phyloP scores from a whole-genome alignment of 2,888 invertebrate species.

The Trichacis sp. region DNA sequence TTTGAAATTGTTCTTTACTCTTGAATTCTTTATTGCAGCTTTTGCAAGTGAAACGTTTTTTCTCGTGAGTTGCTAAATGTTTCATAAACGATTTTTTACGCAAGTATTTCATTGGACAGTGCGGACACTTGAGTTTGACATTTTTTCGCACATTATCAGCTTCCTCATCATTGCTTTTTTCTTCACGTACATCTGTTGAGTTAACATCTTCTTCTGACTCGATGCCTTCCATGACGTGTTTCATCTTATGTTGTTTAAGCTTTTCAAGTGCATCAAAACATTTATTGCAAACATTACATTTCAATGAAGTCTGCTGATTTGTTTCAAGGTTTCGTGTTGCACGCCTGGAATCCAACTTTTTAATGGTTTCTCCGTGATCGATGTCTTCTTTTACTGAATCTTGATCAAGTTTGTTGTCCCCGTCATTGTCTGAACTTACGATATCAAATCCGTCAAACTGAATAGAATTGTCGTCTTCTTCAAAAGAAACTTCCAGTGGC shows the following conservation, averaged over 20 bases:
- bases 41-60: conserved; percentile 52
- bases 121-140: conserved; percentile 49
- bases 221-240: conserved; percentile 61
- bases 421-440: conserved; percentile 35
- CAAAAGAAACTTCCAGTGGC: conserved; percentile 52
- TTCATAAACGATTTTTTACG: conserved; percentile 50
- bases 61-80: conserved; percentile 52
- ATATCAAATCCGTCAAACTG: conserved; percentile 46
- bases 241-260: conserved; percentile 55
- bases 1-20: conserved; percentile 54
- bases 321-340: conserved; percentile 28
- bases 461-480: conserved; percentile 51
- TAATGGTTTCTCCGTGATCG: conserved; percentile 51
- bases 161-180: conserved; percentile 7
- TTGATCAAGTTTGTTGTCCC: conserved; percentile 25
- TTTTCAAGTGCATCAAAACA: conserved; percentile 57
- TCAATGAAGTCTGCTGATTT: conserved; percentile 44
- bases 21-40: conserved; percentile 56
- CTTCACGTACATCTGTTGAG: background rate
- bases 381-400: conserved; percentile 15
- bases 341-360: conserved; percentile 49
- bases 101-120: conserved; percentile 48
- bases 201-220: conserved; percentile 36
- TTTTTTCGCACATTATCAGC: conserved; percentile 12
- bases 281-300: conserved; percentile 58